These are phyloP conservation scores for Eublepharis macularius DNA, from an alignment of 2,113 vertebrate genomes.

Conservation along the genomic window DNA sequence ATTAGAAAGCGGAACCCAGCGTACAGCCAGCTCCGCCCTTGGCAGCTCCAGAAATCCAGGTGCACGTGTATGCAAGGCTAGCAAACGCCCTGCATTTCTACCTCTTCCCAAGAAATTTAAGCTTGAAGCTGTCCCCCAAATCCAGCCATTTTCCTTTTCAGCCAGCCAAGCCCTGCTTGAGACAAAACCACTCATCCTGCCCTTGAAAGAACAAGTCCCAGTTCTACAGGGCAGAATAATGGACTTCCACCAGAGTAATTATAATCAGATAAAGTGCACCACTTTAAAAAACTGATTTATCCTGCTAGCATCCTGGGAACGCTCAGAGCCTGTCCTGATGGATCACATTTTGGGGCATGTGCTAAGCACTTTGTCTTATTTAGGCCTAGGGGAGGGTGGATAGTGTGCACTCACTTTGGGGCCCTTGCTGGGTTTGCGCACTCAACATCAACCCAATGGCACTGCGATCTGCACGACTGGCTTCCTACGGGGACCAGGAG, in stretches of 20 bases:
- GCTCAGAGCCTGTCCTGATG: background rate
- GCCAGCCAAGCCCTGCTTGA: background rate
- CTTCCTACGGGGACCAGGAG: background rate
- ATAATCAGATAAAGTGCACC: too few species aligned
- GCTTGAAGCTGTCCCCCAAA: background rate
- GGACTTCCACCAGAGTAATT: background rate
- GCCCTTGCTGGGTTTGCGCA: background rate
- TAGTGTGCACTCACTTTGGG: background rate
- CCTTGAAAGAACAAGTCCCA: background rate
- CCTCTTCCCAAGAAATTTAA: background rate
- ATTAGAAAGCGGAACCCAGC: background rate
- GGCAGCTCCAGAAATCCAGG: background rate
- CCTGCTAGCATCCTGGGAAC: background rate
- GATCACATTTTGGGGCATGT: background rate
- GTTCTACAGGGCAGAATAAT: background rate
- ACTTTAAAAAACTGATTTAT: background rate
- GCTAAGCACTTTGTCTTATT: background rate
- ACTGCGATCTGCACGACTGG: background rate
- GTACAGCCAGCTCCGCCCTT: background rate
- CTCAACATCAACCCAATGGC: background rate
- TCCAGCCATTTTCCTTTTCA: background rate
- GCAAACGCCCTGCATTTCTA: background rate
- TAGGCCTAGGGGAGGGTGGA: background rate
- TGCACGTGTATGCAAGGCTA: too few species aligned
- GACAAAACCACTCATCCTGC: background rate